Evolutionary conservation across 2,797 vertebrate species (phyloP).

Genomic region (Phylloscopus collybita): DNA sequence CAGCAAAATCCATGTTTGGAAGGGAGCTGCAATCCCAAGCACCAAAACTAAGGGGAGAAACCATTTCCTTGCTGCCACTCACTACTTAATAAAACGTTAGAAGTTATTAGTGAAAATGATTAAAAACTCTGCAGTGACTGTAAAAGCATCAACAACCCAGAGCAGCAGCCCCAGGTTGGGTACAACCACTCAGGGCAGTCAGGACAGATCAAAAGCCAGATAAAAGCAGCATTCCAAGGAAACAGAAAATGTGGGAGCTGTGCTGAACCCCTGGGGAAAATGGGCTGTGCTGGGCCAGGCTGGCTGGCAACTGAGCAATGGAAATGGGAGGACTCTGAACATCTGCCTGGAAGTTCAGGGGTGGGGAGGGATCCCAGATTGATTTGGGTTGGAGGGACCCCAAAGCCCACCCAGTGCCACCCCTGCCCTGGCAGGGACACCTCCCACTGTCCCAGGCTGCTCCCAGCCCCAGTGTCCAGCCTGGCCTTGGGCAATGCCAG

Average conservation of each 20-base stretch:
- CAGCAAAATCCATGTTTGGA: background rate
- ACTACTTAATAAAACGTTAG: background rate
- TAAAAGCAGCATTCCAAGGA: background rate
- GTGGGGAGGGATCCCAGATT: accelerated
- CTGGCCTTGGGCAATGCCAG: too few species aligned
- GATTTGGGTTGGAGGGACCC: background rate
- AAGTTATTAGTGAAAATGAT: background rate
- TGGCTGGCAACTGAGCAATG: background rate
- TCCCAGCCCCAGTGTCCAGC: too few species aligned
- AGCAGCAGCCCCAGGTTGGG: background rate
- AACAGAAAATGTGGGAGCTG: background rate
- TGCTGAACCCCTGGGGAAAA: background rate
- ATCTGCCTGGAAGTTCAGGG: background rate
- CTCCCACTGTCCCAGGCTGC: too few species aligned
- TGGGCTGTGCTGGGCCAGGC: accelerated
- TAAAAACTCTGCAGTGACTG: background rate
- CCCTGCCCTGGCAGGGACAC: background rate
- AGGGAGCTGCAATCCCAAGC: background rate
- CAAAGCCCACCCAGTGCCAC: accelerated
- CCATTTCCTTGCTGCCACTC: background rate
- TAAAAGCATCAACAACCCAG: background rate
- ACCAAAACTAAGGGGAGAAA: background rate
- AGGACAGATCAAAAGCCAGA: background rate
- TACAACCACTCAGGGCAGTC: background rate
- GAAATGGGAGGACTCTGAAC: background rate